Evolutionary conservation across 2,888 invertebrate species (phyloP).

Genomic region (Heliconius sara): DNA sequence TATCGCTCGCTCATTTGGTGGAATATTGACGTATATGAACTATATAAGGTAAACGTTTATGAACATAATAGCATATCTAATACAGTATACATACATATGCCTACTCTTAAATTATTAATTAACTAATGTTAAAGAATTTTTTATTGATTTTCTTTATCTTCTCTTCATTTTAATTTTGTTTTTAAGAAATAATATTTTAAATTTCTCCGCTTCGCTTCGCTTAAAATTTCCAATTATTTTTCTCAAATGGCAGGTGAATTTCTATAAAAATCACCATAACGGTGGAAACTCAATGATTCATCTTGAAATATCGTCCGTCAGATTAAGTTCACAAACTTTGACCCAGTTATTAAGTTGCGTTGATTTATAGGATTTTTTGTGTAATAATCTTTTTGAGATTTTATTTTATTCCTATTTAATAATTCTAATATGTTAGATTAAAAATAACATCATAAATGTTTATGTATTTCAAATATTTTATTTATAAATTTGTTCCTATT

Average conservation of each 20-base stretch:
- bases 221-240: constrained; percentile 3
- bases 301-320: constrained; percentile 23
- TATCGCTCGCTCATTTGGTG: too few species aligned
- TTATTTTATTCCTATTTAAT: too few species aligned
- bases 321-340: constrained; percentile 15
- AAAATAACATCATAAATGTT: too few species aligned
- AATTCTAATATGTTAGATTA: too few species aligned
- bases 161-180: not conserved
- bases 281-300: constrained; percentile 19
- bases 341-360: constrained; percentile 21
- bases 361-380: not conserved
- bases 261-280: constrained; percentile 1
- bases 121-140: not conserved
- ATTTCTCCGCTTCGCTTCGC: not conserved
- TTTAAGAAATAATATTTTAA: not conserved
- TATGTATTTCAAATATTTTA: too few species aligned
- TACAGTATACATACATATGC: too few species aligned
- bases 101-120: too few species aligned
- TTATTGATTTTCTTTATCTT: not conserved
- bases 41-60: too few species aligned
- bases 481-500: too few species aligned
- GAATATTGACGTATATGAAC: too few species aligned
- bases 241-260: constrained; percentile 7
- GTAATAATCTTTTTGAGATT: too few species aligned
- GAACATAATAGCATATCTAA: too few species aligned